Conservation (phyloP, 2,113 vertebrate genomes). For the Cyrtonyx montezumae region DNA sequence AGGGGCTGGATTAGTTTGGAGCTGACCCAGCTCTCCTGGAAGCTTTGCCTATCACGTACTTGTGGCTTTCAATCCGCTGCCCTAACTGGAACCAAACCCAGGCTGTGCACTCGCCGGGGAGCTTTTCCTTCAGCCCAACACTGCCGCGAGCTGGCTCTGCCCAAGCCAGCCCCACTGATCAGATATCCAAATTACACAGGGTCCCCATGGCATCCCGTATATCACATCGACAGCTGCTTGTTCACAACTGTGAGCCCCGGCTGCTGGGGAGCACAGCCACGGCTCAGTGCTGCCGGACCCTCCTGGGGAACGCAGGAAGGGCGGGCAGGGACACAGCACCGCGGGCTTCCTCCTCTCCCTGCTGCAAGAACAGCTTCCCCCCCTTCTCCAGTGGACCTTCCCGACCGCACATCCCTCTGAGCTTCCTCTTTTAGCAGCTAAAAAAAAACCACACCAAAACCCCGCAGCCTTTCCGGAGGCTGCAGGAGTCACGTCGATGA, state of each 20-base stretch:
- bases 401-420: background rate
- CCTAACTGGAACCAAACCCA: background rate
- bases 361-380: background rate
- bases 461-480: conserved; percentile 51
- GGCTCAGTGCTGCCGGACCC: too few relatives aligned
- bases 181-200: background rate
- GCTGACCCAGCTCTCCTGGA: background rate
- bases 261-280: background rate
- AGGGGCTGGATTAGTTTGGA: conserved; percentile 54
- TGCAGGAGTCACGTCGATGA: background rate
- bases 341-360: background rate
- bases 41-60: background rate
- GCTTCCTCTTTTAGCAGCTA: conserved; percentile 48
- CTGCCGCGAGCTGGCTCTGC: background rate
- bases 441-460: background rate
- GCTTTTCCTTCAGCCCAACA: conserved; percentile 1
- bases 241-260: fast-evolving
- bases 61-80: conserved; percentile 28
- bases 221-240: fast-evolving
- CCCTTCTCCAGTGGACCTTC: background rate
- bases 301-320: too few relatives aligned
- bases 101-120: background rate
- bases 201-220: fast-evolving
- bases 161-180: background rate
- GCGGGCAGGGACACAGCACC: background rate